Conservation (phyloP, 2,113 vertebrate genomes). For the Typhlomys cinereus region DNA sequence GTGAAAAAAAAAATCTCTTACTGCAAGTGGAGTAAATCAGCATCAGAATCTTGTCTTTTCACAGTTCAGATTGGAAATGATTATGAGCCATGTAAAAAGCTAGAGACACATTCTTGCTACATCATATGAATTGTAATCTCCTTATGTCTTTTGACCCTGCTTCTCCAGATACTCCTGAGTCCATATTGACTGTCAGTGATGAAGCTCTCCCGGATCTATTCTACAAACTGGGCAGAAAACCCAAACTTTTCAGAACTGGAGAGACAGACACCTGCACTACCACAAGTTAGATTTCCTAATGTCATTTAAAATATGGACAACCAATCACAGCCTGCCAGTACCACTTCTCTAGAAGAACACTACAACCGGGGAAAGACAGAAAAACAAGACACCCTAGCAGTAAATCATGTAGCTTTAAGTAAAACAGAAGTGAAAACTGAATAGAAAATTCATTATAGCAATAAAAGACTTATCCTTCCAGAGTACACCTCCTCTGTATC, state of each 20-base stretch:
- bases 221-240: not conserved
- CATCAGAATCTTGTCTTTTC: slow-evolving; percentile 23
- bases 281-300: not conserved
- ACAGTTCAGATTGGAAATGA: slow-evolving; percentile 27
- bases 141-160: slow-evolving; percentile 13
- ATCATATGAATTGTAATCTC: not conserved
- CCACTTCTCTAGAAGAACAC: not conserved
- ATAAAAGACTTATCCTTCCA: slow-evolving; percentile 17
- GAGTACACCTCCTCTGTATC: not conserved
- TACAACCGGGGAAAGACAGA: not conserved
- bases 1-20: slow-evolving; percentile 3
- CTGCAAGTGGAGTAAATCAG: slow-evolving; percentile 34
- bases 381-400: not conserved
- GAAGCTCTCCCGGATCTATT: not conserved
- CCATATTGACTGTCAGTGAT: not conserved
- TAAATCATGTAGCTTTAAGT: not conserved
- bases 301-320: slow-evolving; percentile 12
- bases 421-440: not conserved
- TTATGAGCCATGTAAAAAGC: not conserved
- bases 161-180: not conserved
- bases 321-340: not conserved
- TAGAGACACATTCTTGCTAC: not conserved
- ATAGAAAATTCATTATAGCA: slow-evolving; percentile 9
- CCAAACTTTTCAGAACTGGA: slow-evolving; percentile 1
- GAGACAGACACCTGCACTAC: not conserved